Evolutionary conservation across 1,140 invertebrate species (phyloP).

Genomic region (Heliothis virescens): DNA sequence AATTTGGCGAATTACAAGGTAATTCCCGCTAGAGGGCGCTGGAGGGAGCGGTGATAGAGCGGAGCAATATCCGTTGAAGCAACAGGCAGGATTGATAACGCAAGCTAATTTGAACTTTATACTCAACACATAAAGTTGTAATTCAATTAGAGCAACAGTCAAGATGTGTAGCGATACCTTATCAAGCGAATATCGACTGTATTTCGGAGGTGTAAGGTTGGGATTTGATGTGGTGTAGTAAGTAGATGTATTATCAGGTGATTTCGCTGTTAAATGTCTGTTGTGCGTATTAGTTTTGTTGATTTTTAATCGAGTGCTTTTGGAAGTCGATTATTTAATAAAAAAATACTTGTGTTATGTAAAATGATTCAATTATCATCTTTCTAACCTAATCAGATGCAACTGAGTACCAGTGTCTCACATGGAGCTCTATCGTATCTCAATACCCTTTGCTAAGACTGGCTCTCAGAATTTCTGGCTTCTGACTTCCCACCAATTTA

Average conservation of each 20-base stretch:
- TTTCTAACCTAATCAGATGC: no score
- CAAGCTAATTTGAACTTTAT: not conserved
- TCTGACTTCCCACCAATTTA: no score
- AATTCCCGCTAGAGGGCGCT: slow-evolving; percentile 71
- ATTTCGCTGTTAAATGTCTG: slow-evolving; percentile 49
- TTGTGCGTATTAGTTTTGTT: slow-evolving; percentile 46
- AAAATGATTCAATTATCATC: no score
- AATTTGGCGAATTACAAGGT: slow-evolving; percentile 81
- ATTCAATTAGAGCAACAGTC: not conserved
- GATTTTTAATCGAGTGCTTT: slow-evolving; percentile 42
- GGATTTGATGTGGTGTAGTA: not conserved
- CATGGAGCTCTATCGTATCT: no score
- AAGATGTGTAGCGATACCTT: not conserved
- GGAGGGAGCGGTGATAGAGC: slow-evolving; percentile 63
- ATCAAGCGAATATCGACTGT: slow-evolving; percentile 15
- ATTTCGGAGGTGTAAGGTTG: slow-evolving; percentile 34
- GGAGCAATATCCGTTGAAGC: slow-evolving; percentile 74
- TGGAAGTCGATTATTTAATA: not conserved
- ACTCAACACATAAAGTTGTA: not conserved
- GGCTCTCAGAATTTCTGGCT: no score
- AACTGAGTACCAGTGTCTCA: no score
- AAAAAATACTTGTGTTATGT: no score
- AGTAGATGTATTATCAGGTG: slow-evolving; percentile 29
- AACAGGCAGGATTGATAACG: slow-evolving; percentile 66
- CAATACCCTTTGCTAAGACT: no score